Conservation (phyloP, 2,888 invertebrate species). For the Pristionchus fissidentatus region DNA sequence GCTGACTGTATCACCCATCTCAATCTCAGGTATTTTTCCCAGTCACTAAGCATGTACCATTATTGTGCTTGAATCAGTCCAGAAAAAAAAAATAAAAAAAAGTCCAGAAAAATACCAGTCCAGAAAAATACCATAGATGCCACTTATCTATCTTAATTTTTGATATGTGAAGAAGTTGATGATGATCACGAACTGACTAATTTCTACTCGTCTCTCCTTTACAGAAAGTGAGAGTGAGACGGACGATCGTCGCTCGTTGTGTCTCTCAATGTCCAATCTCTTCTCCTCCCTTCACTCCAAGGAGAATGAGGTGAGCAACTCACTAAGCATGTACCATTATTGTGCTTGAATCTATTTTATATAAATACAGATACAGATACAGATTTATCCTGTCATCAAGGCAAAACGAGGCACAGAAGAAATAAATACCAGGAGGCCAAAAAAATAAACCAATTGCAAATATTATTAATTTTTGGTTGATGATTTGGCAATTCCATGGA, state of each 20-base stretch:
- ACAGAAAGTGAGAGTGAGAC: conserved; percentile 16
- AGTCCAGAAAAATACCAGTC: too few relatives aligned
- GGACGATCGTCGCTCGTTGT: not conserved
- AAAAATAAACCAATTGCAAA: not conserved
- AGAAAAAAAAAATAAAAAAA: too few relatives aligned
- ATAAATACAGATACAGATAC: too few relatives aligned
- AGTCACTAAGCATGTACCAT: too few relatives aligned
- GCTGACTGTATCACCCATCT: too few relatives aligned
- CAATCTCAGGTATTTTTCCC: not conserved
- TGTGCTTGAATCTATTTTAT: not conserved
- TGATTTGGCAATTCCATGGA: not conserved
- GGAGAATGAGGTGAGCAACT: conserved; percentile 30
- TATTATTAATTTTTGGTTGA: not conserved
- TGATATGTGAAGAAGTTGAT: not conserved
- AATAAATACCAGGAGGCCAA: not conserved
- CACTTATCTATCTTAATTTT: not conserved
- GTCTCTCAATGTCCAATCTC: not conserved
- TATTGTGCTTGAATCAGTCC: too few relatives aligned
- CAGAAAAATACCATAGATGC: not conserved
- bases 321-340: not conserved
- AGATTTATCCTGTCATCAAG: too few relatives aligned
- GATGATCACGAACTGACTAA: not conserved
- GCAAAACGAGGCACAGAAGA: not conserved
- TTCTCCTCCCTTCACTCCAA: conserved; percentile 31
- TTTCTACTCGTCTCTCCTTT: not conserved